Evolutionary conservation across 2,797 vertebrate genomes (phyloP).

Genomic region (Glyptemys insculpta): DNA sequence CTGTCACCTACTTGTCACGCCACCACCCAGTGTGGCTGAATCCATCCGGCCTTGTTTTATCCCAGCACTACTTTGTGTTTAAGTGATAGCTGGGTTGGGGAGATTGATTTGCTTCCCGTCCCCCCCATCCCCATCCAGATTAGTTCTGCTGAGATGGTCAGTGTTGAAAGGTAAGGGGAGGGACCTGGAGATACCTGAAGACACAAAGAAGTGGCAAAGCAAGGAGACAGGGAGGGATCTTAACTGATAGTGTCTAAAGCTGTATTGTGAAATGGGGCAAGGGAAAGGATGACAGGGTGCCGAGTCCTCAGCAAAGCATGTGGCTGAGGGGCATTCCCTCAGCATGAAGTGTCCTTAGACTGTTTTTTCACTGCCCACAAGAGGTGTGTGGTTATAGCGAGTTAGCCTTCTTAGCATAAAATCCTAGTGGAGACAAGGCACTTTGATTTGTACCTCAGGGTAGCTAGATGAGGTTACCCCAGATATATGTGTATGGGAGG

Average conservation of each 20-base stretch:
- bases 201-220: constrained; percentile 59
- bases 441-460: background rate
- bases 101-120: constrained; percentile 55
- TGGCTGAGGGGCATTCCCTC: background rate
- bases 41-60: background rate
- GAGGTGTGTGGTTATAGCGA: background rate
- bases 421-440: background rate
- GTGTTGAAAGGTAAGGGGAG: constrained; percentile 9
- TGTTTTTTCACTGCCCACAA: background rate
- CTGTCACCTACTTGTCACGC: background rate
- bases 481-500: background rate
- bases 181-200: constrained; percentile 47
- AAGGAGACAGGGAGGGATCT: constrained; percentile 53
- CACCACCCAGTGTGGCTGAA: background rate
- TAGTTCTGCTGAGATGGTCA: constrained; percentile 54
- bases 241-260: constrained; percentile 33
- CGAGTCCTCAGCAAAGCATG: background rate
- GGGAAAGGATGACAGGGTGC: constrained; percentile 61
- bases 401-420: background rate
- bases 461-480: background rate
- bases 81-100: background rate
- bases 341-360: background rate
- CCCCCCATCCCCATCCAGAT: constrained; percentile 48
- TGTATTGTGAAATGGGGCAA: constrained; percentile 3
- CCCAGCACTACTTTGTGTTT: background rate